These are phyloP conservation scores for Bufotes viridis DNA, from an alignment of 2,797 vertebrate species.

Conservation along the genomic window DNA sequence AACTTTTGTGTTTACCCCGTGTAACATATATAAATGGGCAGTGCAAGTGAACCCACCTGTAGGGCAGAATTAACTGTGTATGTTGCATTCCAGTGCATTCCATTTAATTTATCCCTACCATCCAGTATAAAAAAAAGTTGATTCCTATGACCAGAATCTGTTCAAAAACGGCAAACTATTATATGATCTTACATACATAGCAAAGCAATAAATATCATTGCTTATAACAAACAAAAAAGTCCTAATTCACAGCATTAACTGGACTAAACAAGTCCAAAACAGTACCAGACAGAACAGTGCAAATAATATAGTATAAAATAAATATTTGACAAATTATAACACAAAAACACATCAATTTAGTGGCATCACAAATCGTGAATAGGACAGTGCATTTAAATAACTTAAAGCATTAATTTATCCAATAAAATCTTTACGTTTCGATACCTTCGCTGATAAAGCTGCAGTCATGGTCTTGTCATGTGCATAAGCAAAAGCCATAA, in stretches of 20 bases:
- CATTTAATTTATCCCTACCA: not conserved
- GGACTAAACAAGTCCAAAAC: slow-evolving; percentile 69
- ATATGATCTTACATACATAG: slow-evolving; percentile 64
- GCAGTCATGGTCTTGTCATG: not conserved
- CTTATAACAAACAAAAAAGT: slow-evolving; percentile 69
- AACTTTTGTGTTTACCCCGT: slow-evolving; percentile 11
- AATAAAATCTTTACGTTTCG: slow-evolving; percentile 4
- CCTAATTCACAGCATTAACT: slow-evolving; percentile 82
- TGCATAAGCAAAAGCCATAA: not conserved
- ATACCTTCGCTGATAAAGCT: not conserved
- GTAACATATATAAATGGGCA: not conserved
- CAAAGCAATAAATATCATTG: slow-evolving; percentile 64
- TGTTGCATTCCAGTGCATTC: not conserved
- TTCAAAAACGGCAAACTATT: slow-evolving; percentile 44
- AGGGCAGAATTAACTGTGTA: not conserved
- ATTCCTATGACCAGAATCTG: not conserved
- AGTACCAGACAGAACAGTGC: slow-evolving; percentile 74
- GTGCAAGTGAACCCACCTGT: not conserved
- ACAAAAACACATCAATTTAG: slow-evolving; percentile 63
- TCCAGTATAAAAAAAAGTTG: not conserved
- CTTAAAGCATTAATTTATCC: slow-evolving; percentile 6
- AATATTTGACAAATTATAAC: slow-evolving; percentile 75
- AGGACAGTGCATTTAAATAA: slow-evolving; percentile 13
- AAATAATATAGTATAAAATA: slow-evolving; percentile 77
- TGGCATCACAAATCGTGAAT: not conserved